These are phyloP conservation scores for Helicorthomorpha holstii DNA, from an alignment of 1,140 invertebrate genomes.

Conservation along the genomic window DNA sequence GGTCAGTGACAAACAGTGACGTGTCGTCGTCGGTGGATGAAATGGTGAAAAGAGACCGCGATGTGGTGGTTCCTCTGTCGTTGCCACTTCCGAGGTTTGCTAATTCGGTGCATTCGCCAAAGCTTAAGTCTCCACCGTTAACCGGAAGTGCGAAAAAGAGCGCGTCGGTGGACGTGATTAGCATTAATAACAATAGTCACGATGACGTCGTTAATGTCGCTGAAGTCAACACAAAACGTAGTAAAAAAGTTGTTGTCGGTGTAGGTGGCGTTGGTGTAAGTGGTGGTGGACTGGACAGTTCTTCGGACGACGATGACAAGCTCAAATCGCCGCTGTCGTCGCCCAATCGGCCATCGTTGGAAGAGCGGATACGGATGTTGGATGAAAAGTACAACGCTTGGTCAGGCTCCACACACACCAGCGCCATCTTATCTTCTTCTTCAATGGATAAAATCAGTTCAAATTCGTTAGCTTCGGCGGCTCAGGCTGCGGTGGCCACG, in stretches of 20 bases:
- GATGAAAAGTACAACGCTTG: conserved; percentile 87
- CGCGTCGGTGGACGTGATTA: not conserved
- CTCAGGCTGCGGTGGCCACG: conserved; percentile 10
- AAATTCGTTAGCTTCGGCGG: conserved; percentile 9
- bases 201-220: not conserved
- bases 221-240: not conserved
- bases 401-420: conserved; percentile 31
- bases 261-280: conserved; percentile 4
- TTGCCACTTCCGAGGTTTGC: conserved; percentile 71
- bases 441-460: conserved; percentile 8
- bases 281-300: not conserved
- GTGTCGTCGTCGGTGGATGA: not conserved
- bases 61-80: conserved; percentile 44
- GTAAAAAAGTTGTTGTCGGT: not conserved
- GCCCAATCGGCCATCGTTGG: conserved; percentile 34
- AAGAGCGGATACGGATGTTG: conserved; percentile 69
- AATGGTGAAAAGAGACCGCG: not conserved
- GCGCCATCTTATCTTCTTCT: conserved; percentile 9
- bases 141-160: not conserved
- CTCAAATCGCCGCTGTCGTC: conserved; percentile 15
- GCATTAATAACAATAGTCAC: not conserved
- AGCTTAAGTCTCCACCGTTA: not conserved
- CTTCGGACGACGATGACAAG: not conserved
- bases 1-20: not conserved
- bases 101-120: conserved; percentile 25